Evolutionary conservation across 2,113 vertebrate genomes (phyloP).

Genomic region (Pao palembangensis): DNA sequence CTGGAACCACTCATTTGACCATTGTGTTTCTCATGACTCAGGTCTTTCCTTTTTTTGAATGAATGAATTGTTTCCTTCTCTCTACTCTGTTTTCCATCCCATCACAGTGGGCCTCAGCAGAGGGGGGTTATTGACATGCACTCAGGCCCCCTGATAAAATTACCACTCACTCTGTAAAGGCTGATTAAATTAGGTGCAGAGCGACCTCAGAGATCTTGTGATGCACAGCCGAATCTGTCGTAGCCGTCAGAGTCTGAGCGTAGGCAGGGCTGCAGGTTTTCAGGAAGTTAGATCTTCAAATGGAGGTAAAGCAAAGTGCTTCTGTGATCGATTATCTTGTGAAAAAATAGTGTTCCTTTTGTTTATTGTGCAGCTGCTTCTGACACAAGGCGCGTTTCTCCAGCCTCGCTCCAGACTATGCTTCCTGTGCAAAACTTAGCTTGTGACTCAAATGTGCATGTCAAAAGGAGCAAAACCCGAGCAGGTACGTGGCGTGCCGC

Average conservation of each 20-base stretch:
- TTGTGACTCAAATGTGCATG: too few relatives aligned
- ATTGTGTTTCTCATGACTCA: too few relatives aligned
- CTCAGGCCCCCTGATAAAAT: conserved; percentile 54
- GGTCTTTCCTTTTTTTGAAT: conserved; percentile 16
- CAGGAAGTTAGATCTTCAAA: conserved; percentile 64
- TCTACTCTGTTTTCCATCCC: conserved; percentile 34
- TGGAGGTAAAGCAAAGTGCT: conserved; percentile 57
- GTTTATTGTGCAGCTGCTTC: neutral
- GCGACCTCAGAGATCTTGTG: conserved; percentile 56
- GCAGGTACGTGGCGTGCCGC: neutral
- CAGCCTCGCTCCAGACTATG: too few relatives aligned
- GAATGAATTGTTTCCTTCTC: conserved; percentile 19
- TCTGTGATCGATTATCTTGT: neutral
- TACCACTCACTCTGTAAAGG: conserved; percentile 45
- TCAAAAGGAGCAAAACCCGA: neutral
- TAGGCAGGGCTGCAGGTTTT: conserved; percentile 50
- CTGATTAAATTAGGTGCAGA: conserved; percentile 58
- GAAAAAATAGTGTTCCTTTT: neutral
- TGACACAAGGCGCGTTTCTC: too few relatives aligned
- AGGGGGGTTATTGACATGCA: conserved; percentile 41
- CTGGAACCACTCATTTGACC: too few relatives aligned
- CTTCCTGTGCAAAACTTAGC: neutral
- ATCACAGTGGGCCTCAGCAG: neutral
- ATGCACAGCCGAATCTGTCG: conserved; percentile 48
- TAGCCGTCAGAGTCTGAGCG: conserved; percentile 23